Evolutionary conservation across 2,113 vertebrate genomes (phyloP).

Genomic region (Poeciliopsis prolifica): DNA sequence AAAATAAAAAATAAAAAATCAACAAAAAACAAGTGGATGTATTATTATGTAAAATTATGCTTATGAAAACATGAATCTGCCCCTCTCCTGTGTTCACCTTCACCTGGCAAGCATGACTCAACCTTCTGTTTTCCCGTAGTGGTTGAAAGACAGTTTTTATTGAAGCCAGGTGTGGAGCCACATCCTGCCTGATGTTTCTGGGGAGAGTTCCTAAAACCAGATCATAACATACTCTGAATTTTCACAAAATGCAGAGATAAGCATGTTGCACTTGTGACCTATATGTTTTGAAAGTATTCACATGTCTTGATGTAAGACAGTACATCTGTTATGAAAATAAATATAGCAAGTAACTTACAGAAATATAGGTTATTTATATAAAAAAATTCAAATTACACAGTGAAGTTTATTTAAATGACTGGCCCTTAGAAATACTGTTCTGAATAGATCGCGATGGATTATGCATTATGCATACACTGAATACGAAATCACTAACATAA

Average conservation of each 20-base stretch:
- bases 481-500: slow-evolving; percentile 19
- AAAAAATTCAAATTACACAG: background rate
- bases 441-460: background rate
- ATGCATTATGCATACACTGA: slow-evolving; percentile 5
- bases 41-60: slow-evolving; percentile 88
- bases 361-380: slow-evolving; percentile 4
- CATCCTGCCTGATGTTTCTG: slow-evolving; percentile 57
- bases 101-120: slow-evolving; percentile 80
- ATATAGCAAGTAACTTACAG: background rate
- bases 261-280: slow-evolving; percentile 26
- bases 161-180: slow-evolving; percentile 79
- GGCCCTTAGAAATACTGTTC: background rate
- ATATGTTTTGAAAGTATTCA: slow-evolving; percentile 7
- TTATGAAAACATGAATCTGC: slow-evolving; percentile 82
- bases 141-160: slow-evolving; percentile 73
- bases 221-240: slow-evolving; percentile 55
- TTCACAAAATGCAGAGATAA: slow-evolving; percentile 38
- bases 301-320: background rate
- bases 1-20: slow-evolving; percentile 4
- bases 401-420: background rate
- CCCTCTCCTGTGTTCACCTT: slow-evolving; percentile 76
- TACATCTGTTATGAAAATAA: background rate
- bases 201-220: slow-evolving; percentile 51
- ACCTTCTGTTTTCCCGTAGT: slow-evolving; percentile 68
- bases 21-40: slow-evolving; percentile 28